phyloP scores from a whole-genome alignment of 2,888 invertebrate genomes.

The Baronia brevicornis region DNA sequence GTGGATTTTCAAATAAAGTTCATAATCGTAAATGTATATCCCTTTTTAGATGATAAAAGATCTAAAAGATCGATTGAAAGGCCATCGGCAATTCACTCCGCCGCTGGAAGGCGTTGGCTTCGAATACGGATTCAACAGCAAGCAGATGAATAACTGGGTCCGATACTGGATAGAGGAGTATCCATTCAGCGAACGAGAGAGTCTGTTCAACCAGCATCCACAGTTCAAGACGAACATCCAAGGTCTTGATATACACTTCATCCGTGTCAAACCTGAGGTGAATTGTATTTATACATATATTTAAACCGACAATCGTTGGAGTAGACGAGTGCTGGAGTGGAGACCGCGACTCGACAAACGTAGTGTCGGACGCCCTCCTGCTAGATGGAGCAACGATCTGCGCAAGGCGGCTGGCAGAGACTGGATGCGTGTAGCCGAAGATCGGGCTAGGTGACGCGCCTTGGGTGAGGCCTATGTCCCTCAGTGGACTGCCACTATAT shows the following conservation, averaged over 20 bases:
- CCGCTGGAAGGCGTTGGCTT: conserved; percentile 80
- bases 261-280: conserved; percentile 76
- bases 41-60: conserved; percentile 29
- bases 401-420: no score
- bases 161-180: conserved; percentile 84
- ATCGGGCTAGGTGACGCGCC: no score
- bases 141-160: conserved; percentile 76
- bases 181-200: conserved; percentile 69
- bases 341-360: no score
- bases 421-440: no score
- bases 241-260: conserved; percentile 81
- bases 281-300: conserved; percentile 1
- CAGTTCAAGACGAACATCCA: conserved; percentile 84
- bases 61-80: conserved; percentile 26
- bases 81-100: conserved; percentile 31
- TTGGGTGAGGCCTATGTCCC: no score
- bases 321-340: conserved; percentile 29
- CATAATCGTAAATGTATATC: background rate
- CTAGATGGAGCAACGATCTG: no score
- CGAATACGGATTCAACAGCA: conserved; percentile 84
- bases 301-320: conserved; percentile 62
- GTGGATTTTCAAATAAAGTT: no score
- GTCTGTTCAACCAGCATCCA: conserved; percentile 73
- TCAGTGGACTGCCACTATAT: no score
- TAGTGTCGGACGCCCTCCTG: no score